phyloP scores from a whole-genome alignment of 2,888 invertebrate species.

The Clunio marinus region DNA sequence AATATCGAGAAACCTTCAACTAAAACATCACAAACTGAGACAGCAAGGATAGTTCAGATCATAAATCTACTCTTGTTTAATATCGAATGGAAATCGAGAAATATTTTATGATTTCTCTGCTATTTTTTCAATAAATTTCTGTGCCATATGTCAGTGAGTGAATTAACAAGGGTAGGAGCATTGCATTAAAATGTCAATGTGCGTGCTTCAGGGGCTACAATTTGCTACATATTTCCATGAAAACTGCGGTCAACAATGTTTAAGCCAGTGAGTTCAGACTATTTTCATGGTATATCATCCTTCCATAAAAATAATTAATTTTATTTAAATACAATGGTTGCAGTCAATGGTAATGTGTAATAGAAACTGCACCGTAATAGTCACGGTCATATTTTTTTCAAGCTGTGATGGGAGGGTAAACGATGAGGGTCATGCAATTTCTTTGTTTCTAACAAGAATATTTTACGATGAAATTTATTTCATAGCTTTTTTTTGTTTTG shows the following conservation, averaged over 20 bases:
- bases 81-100: not conserved
- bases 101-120: slow-evolving; percentile 28
- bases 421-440: slow-evolving; percentile 26
- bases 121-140: slow-evolving; percentile 12
- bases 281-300: slow-evolving; percentile 21
- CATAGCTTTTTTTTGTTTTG: not conserved
- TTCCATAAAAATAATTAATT: slow-evolving; percentile 38
- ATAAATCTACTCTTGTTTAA: not conserved
- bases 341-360: slow-evolving; percentile 11
- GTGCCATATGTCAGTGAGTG: slow-evolving; percentile 37
- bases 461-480: not conserved
- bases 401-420: slow-evolving; percentile 16
- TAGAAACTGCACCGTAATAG: slow-evolving; percentile 17
- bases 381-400: slow-evolving; percentile 20
- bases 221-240: not conserved
- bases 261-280: not conserved
- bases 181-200: not conserved
- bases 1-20: too few relatives aligned
- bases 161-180: slow-evolving; percentile 36
- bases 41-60: not conserved
- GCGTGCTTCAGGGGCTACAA: not conserved
- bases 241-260: not conserved
- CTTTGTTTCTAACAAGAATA: not conserved
- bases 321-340: slow-evolving; percentile 26
- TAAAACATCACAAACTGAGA: too few relatives aligned